Conservation (phyloP, 2,113 vertebrate species). For the Steatornis caripensis region DNA sequence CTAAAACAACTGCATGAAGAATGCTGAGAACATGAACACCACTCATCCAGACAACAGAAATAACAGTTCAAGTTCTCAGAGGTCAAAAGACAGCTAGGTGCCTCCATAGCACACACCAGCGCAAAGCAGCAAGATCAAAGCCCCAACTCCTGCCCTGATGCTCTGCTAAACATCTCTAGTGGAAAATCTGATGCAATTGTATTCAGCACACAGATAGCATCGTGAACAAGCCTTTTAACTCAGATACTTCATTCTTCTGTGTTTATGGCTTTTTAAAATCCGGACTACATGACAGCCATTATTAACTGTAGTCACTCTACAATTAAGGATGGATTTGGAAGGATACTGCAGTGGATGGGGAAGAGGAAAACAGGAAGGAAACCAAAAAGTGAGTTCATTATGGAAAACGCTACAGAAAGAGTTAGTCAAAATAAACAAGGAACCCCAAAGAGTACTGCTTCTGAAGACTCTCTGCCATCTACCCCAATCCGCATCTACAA, state of each 20-base stretch:
- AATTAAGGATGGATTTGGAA: neutral
- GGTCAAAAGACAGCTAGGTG: neutral
- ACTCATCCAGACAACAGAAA: neutral
- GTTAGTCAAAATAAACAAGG: neutral
- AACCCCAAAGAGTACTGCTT: neutral
- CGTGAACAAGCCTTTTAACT: slow-evolving; percentile 22
- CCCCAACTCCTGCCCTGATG: neutral
- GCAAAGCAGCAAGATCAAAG: neutral
- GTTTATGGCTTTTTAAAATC: slow-evolving; percentile 34
- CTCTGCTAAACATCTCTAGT: slow-evolving; percentile 2
- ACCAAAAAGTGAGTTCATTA: neutral
- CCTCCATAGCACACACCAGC: neutral
- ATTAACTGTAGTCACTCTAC: neutral
- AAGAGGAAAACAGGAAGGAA: neutral
- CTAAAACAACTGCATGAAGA: neutral
- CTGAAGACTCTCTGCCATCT: neutral
- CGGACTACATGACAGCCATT: neutral
- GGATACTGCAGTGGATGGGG: neutral
- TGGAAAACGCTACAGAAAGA: neutral
- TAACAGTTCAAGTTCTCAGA: neutral
- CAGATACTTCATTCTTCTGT: neutral
- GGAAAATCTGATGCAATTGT: slow-evolving; percentile 13
- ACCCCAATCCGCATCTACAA: neutral
- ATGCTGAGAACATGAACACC: neutral
- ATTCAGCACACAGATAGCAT: slow-evolving; percentile 33